These are phyloP conservation scores for Mesoclemmys tuberculata DNA, from an alignment of 2,113 vertebrate species.

Conservation along the genomic window DNA sequence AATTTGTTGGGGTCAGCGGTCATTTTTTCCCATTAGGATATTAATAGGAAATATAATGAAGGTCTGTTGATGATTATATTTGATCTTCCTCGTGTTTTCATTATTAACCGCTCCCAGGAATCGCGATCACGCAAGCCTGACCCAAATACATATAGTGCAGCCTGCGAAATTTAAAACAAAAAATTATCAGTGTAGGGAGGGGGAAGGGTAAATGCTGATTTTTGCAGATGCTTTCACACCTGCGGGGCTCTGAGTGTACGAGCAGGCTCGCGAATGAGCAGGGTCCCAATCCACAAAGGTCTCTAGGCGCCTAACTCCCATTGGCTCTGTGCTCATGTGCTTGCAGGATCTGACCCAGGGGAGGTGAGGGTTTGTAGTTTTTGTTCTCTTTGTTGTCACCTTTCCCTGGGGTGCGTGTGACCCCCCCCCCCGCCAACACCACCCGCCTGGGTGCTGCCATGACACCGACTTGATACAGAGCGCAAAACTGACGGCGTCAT, in stretches of 20 bases:
- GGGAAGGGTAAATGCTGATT: background rate
- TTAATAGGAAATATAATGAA: background rate
- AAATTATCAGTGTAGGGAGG: background rate
- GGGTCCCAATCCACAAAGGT: background rate
- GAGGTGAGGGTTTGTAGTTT: background rate
- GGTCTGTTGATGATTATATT: background rate
- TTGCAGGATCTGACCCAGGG: background rate
- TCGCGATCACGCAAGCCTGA: background rate
- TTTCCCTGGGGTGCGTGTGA: background rate
- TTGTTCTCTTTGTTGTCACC: background rate
- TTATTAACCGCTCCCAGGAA: background rate
- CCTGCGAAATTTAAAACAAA: background rate
- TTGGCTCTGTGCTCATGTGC: background rate
- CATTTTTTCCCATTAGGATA: background rate
- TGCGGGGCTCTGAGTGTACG: background rate
- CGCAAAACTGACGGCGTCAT: no score
- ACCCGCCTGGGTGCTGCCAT: background rate
- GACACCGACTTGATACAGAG: background rate
- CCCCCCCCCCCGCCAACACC: background rate
- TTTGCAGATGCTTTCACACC: background rate
- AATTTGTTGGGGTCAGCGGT: background rate
- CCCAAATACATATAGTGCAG: no score
- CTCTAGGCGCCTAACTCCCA: background rate
- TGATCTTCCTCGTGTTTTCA: background rate
- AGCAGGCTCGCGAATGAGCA: no score